Evolutionary conservation across 2,888 invertebrate genomes (phyloP).

Genomic region (Brachyopa scutellaris): DNA sequence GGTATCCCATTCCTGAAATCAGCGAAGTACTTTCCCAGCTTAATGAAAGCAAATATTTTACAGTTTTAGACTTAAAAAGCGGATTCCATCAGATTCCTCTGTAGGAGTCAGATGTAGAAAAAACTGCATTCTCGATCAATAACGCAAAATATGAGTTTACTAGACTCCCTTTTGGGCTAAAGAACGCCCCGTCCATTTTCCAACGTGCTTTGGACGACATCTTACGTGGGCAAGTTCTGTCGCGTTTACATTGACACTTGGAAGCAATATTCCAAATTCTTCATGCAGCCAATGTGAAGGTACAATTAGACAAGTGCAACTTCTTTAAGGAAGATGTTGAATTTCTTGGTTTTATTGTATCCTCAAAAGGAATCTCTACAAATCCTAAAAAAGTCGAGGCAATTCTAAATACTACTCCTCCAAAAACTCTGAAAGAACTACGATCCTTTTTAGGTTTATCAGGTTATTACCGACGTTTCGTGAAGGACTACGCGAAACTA

Average conservation of each 20-base stretch:
- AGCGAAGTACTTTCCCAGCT: neutral
- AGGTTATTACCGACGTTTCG: conserved; percentile 38
- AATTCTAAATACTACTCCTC: conserved; percentile 27
- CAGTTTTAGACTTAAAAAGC: too few relatives aligned
- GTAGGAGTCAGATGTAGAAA: too few relatives aligned
- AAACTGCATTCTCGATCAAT: too few relatives aligned
- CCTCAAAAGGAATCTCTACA: conserved; percentile 37
- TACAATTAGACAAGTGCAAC: conserved; percentile 40
- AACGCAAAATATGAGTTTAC: too few relatives aligned
- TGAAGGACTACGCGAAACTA: conserved; percentile 27
- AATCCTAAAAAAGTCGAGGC: conserved; percentile 44
- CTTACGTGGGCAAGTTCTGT: conserved; percentile 15
- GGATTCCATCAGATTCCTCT: too few relatives aligned
- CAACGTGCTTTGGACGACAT: conserved; percentile 32
- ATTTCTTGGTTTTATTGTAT: conserved; percentile 14
- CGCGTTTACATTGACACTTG: conserved; percentile 47
- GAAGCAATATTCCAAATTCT: conserved; percentile 31
- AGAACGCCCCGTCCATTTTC: conserved; percentile 31
- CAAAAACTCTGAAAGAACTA: conserved; percentile 27
- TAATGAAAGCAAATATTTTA: too few relatives aligned
- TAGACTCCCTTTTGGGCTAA: too few relatives aligned
- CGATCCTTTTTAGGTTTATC: conserved; percentile 36
- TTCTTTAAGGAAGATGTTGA: conserved; percentile 34
- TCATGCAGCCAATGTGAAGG: conserved; percentile 15
- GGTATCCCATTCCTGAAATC: too few relatives aligned